Evolutionary conservation across 2,888 invertebrate species (phyloP).

Genomic region (Cerastis leucographa): DNA sequence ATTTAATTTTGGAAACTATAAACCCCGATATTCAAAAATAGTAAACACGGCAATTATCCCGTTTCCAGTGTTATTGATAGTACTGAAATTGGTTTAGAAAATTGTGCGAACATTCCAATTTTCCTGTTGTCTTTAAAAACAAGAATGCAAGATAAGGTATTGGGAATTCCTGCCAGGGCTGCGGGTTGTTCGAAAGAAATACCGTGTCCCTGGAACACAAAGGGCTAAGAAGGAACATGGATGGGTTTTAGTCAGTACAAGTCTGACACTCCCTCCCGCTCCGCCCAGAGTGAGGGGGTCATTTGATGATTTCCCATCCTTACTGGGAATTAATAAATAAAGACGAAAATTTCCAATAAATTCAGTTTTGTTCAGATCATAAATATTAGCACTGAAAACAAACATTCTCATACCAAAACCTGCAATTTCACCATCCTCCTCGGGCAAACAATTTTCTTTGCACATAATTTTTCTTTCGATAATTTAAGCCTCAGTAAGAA

Average conservation of each 20-base stretch:
- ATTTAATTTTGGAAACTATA: too few relatives aligned
- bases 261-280: too few relatives aligned
- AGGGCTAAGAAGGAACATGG: too few relatives aligned
- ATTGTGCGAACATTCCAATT: background rate
- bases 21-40: too few relatives aligned
- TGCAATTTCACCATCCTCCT: background rate
- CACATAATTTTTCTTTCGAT: slow-evolving; percentile 4
- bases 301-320: too few relatives aligned
- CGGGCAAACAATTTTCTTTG: background rate
- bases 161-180: too few relatives aligned
- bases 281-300: too few relatives aligned
- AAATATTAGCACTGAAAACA: background rate
- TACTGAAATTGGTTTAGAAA: background rate
- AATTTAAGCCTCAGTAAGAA: slow-evolving; percentile 18
- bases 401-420: background rate
- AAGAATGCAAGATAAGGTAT: background rate
- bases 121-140: background rate
- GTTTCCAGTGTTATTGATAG: too few relatives aligned
- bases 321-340: background rate
- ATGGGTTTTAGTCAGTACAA: too few relatives aligned
- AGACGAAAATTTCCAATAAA: background rate
- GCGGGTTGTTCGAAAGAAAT: too few relatives aligned
- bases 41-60: too few relatives aligned
- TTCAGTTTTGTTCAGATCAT: background rate
- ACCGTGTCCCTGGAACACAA: too few relatives aligned